phyloP scores from a whole-genome alignment of 2,888 invertebrate species.

The Agonopterix alstromeriana region DNA sequence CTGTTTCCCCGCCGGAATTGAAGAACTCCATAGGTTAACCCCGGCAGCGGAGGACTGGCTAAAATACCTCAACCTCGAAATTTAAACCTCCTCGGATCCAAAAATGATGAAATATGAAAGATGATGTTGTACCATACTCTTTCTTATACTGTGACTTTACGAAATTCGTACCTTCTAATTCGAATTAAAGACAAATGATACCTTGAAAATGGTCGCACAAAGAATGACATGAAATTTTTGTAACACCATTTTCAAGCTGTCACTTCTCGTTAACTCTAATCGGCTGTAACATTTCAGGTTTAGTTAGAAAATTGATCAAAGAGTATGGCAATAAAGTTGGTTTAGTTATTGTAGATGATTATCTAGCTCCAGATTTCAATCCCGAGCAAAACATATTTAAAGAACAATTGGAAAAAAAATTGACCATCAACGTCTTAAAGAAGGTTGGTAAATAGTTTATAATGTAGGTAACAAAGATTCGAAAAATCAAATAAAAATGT shows the following conservation, averaged over 20 bases:
- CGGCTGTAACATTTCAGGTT: conserved; percentile 53
- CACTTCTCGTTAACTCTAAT: too few species aligned
- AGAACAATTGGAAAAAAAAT: conserved; percentile 74
- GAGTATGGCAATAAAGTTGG: conserved; percentile 69
- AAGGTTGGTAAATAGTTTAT: conserved; percentile 22
- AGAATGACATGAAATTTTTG: too few species aligned
- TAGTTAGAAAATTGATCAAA: conserved; percentile 81
- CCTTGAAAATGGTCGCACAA: too few species aligned
- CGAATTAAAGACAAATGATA: too few species aligned
- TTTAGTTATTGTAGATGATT: conserved; percentile 64
- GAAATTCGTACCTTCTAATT: too few species aligned
- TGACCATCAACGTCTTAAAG: conserved; percentile 79
- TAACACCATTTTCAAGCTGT: not conserved
- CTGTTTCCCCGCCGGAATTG: too few species aligned
- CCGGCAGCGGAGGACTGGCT: too few species aligned
- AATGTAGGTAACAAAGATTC: not conserved
- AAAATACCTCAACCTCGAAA: too few species aligned
- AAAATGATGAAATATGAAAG: too few species aligned
- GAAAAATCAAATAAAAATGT: not conserved
- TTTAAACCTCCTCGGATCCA: too few species aligned
- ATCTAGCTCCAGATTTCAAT: conserved; percentile 67
- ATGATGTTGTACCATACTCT: too few species aligned
- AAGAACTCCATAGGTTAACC: too few species aligned
- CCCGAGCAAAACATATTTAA: conserved; percentile 57
- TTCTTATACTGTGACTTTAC: not conserved